Evolutionary conservation across 2,888 invertebrate genomes (phyloP).

Genomic region (Leptinotarsa peninsularis): DNA sequence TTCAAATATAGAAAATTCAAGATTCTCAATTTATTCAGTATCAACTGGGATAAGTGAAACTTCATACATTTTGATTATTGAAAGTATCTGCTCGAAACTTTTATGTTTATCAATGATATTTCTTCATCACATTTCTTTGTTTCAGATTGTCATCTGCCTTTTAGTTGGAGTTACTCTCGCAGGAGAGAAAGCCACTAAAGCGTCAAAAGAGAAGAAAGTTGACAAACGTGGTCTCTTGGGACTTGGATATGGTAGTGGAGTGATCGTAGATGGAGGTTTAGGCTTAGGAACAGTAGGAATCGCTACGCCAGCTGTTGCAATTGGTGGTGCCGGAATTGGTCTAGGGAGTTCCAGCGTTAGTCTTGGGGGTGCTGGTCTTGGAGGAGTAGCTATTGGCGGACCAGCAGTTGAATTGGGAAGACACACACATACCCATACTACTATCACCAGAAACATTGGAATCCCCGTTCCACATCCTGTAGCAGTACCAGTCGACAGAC

Average conservation of each 20-base stretch:
- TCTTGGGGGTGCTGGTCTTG: conserved; percentile 41
- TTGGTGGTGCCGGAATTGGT: conserved; percentile 16
- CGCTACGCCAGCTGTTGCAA: background rate
- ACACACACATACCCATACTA: conserved; percentile 62
- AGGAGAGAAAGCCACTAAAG: conserved; percentile 39
- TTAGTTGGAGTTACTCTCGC: conserved; percentile 53
- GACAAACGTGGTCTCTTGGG: conserved; percentile 59
- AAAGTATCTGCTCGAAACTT: too few relatives aligned
- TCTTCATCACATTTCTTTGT: conserved; percentile 26
- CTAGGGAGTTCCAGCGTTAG: conserved; percentile 29
- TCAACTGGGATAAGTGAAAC: too few relatives aligned
- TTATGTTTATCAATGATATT: too few relatives aligned
- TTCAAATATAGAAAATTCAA: too few relatives aligned
- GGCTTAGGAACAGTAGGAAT: conserved; percentile 27
- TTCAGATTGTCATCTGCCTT: conserved; percentile 57
- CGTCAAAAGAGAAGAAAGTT: conserved; percentile 55
- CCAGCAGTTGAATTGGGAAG: conserved; percentile 53
- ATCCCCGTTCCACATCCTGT: conserved; percentile 69
- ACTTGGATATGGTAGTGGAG: conserved; percentile 33
- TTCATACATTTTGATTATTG: too few relatives aligned
- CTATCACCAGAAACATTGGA: conserved; percentile 66
- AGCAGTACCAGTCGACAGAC: conserved; percentile 66
- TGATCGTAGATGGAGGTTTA: conserved; percentile 42
- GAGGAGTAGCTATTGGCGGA: conserved; percentile 37
- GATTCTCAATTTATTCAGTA: too few relatives aligned